Evolutionary conservation across 1,140 invertebrate genomes (phyloP).

Genomic region (Forficula auricularia): DNA sequence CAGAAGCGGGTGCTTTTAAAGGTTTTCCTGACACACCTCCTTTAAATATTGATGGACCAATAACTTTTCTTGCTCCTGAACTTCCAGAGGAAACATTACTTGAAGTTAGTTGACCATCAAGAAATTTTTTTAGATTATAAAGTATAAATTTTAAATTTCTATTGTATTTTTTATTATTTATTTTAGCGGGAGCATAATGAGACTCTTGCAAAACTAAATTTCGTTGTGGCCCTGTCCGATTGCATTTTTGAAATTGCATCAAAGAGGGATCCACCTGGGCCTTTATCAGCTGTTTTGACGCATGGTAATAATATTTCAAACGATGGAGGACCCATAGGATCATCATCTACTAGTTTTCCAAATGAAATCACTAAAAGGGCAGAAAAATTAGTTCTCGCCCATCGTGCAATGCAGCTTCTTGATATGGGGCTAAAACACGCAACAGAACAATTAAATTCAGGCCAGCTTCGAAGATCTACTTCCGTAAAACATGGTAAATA

Average conservation of each 20-base stretch:
- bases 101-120: conserved; percentile 47
- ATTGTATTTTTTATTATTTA: conserved; percentile 2
- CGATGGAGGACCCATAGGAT: conserved; percentile 26
- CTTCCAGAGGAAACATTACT: conserved; percentile 88
- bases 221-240: conserved; percentile 76
- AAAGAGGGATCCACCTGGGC: conserved; percentile 50
- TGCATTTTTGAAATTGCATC: conserved; percentile 76
- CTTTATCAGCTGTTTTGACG: conserved; percentile 30
- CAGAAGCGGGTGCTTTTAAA: conserved; percentile 28
- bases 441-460: conserved; percentile 64
- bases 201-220: conserved; percentile 81
- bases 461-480: conserved; percentile 70
- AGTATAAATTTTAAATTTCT: neutral
- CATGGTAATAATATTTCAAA: conserved; percentile 15
- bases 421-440: conserved; percentile 82
- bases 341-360: conserved; percentile 24
- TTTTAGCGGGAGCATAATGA: conserved; percentile 74
- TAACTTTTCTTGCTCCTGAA: conserved; percentile 75
- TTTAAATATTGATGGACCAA: conserved; percentile 35
- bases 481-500: conserved; percentile 69
- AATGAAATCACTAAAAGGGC: conserved; percentile 33
- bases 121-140: too few species aligned
- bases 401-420: conserved; percentile 76
- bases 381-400: conserved; percentile 81
- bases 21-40: conserved; percentile 19